Evolutionary conservation across 2,113 vertebrate genomes (phyloP).

Genomic region (Alligator mississippiensis): DNA sequence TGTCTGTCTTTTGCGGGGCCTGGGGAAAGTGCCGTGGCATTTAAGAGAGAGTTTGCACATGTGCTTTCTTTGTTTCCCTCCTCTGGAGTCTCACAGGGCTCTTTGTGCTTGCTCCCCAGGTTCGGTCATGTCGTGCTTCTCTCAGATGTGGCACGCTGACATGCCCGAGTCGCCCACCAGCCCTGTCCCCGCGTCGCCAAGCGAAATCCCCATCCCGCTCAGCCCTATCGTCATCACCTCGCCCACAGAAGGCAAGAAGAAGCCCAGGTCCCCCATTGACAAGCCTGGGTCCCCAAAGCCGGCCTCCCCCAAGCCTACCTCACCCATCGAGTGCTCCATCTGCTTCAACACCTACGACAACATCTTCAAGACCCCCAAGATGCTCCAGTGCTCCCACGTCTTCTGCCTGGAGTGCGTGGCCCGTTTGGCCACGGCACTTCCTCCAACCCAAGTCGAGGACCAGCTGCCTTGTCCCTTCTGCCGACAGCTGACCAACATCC

Average conservation of each 20-base stretch:
- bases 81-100: conserved; percentile 31
- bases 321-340: conserved; percentile 90
- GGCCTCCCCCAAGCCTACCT: conserved; percentile 51
- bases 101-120: conserved; percentile 13
- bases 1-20: not conserved
- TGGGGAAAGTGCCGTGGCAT: not conserved
- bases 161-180: conserved; percentile 22
- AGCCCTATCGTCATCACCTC: conserved; percentile 46
- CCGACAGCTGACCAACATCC: conserved; percentile 86
- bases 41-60: not conserved
- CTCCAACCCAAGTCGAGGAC: conserved; percentile 62
- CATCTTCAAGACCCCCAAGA: conserved; percentile 93
- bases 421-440: conserved; percentile 83
- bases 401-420: conserved; percentile 97
- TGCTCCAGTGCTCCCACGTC: conserved; percentile 90
- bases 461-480: conserved; percentile 92
- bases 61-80: not conserved
- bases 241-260: conserved; percentile 10
- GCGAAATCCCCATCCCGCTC: conserved; percentile 53
- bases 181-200: not conserved
- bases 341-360: conserved; percentile 96
- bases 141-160: conserved; percentile 66
- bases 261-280: not conserved
- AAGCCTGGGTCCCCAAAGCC: not conserved
- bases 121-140: conserved; percentile 68